Evolutionary conservation across 2,113 vertebrate genomes (phyloP), one percentile per base, ranked within the genome.

Genomic region (Proterorhinus semilunaris): DNA sequence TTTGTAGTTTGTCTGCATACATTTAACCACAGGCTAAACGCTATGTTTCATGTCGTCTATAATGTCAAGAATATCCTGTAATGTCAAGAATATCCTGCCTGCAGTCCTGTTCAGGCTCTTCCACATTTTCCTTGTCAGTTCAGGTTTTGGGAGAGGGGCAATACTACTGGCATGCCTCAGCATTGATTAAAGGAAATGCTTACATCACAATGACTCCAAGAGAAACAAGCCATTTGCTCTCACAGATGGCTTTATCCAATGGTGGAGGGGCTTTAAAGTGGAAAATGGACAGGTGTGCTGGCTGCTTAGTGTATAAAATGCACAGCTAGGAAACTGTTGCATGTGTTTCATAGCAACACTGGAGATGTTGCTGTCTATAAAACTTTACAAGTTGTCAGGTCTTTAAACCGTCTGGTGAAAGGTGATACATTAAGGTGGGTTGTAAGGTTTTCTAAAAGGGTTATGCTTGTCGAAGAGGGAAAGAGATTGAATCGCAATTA

Each of bases 131-230:
- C 71, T 42, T 69, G 83, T 87, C 75, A 58, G 70, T 17, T 76
- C 79, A 68, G 69, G 50, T 63, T 81, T 42, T n/a, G 11, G 10
- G 59, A 10, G 75, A 17, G 52, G 68, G 63, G 72, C 59, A 68
- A 61, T 62, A 77, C 46, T 74, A 46, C 79, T 77, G 78, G 81
- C 9, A 77, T 81, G 75, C 80, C 81, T 84, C 81, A 78, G 80
- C 78, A 80, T 69, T 83, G 82, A 86, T 84, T 82, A 87, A 75
- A 87, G 85, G 85, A 89, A 86, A 83, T 82, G 80, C 72, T 86
- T 67, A 82, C 85, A 86, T 83, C 87, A 83, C 75, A 67, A 27
- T 36, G n/a, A 72, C 78, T 84, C 80, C 74, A 74, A 74, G 67
- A 84, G 82, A 70, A 86, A 79, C 77, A 81, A 75, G 61, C 66